Evolutionary conservation across 2,113 vertebrate species (phyloP).

Genomic region (Hypocryptadius cinnamomeus): DNA sequence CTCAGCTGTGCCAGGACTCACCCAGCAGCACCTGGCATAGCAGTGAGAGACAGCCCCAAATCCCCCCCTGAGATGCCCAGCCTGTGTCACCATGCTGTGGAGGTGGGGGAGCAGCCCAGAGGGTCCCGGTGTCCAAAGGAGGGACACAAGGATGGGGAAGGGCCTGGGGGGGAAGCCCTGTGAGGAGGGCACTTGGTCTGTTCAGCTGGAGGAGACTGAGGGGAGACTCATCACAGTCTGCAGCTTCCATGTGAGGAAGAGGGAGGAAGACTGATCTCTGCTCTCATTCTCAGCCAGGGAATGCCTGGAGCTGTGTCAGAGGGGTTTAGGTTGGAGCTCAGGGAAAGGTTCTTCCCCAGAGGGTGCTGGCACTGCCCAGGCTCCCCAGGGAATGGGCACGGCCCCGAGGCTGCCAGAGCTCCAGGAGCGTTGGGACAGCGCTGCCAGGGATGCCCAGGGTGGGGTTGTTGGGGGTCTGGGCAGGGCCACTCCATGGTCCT

Average conservation of each 20-base stretch:
- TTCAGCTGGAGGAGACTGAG: background rate
- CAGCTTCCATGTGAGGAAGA: background rate
- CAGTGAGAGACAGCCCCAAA: background rate
- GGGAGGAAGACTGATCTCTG: background rate
- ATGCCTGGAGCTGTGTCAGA: background rate
- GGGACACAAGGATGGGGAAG: background rate
- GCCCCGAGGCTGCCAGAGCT: background rate
- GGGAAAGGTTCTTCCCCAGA: background rate
- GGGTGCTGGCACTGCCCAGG: background rate
- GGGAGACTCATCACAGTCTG: background rate
- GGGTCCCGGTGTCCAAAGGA: background rate
- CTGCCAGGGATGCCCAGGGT: background rate
- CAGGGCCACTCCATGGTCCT: background rate
- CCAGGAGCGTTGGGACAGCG: background rate
- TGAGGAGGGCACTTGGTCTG: background rate
- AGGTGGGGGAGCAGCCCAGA: background rate
- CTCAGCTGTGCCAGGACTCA: background rate
- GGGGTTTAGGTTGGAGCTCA: accelerated
- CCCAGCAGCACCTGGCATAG: accelerated
- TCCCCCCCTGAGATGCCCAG: background rate
- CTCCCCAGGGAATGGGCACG: background rate
- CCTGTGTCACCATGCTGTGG: accelerated
- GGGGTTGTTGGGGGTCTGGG: background rate
- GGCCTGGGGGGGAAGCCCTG: background rate
- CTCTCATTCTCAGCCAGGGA: background rate